Percentiles rank a stretch among this genome's conserved stretches.
phyloP scores from a whole-genome alignment of 2,888 invertebrate species.

The Tipula unca region DNA sequence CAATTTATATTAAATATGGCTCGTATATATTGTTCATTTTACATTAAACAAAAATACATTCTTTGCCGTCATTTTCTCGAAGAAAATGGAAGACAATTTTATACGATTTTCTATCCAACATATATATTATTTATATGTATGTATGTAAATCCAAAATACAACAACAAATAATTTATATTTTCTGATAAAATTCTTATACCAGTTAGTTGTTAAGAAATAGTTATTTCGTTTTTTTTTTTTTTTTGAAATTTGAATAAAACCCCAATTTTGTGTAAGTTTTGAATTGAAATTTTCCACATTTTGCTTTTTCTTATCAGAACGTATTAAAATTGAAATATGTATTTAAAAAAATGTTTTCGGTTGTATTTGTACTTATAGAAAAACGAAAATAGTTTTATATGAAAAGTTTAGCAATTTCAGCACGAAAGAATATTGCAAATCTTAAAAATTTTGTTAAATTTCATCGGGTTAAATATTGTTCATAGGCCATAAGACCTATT shows the following conservation, averaged over 20 bases:
- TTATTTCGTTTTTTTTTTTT: no score
- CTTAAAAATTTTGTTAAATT: no score
- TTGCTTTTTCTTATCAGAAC: background rate
- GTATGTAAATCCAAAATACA: background rate
- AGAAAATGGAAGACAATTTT: background rate
- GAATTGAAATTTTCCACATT: background rate
- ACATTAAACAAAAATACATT: background rate
- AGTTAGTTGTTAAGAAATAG: background rate
- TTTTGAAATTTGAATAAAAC: background rate
- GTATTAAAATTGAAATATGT: background rate
- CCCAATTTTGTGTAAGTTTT: background rate
- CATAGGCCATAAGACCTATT: no score
- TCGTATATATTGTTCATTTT: background rate
- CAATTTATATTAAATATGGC: background rate
- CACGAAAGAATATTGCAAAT: no score
- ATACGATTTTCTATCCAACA: background rate
- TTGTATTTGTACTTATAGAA: no score
- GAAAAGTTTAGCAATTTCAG: no score
- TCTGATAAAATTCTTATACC: background rate
- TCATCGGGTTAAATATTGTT: no score
- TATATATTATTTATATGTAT: background rate
- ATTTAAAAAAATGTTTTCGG: no score
- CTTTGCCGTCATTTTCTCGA: background rate
- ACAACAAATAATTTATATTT: background rate
- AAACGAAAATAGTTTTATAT: no score